These are phyloP conservation scores for Cyclopterus lumpus DNA, from an alignment of 2,797 vertebrate genomes.

Conservation along the genomic window DNA sequence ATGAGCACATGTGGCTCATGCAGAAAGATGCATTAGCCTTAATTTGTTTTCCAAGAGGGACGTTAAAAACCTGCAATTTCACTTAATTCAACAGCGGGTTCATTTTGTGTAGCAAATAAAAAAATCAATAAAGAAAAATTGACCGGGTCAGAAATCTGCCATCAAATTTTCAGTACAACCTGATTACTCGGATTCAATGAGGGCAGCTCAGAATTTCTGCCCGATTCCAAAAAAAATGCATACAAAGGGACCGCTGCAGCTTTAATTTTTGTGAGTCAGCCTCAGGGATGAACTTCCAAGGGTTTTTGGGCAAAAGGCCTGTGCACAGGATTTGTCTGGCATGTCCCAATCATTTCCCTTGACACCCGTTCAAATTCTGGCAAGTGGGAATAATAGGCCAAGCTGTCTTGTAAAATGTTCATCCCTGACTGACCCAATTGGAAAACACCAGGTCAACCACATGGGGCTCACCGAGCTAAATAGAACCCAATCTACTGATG, in stretches of 20 bases:
- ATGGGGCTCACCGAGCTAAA: slow-evolving; percentile 18
- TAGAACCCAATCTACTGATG: slow-evolving; percentile 14
- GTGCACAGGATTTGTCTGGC: slow-evolving; percentile 49
- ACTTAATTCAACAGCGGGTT: slow-evolving; percentile 44
- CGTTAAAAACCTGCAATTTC: slow-evolving; percentile 33
- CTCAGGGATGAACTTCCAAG: slow-evolving; percentile 33
- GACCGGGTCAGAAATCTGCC: slow-evolving; percentile 11
- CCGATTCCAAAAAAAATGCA: slow-evolving; percentile 20
- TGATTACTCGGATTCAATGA: slow-evolving; percentile 45
- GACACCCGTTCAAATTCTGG: slow-evolving; percentile 52
- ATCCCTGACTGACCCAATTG: slow-evolving; percentile 67
- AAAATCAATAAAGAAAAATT: slow-evolving; percentile 50
- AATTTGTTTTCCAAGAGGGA: slow-evolving; percentile 3
- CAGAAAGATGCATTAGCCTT: slow-evolving; percentile 18
- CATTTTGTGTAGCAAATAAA: slow-evolving; percentile 50
- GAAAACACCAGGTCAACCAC: slow-evolving; percentile 58
- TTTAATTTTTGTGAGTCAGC: slow-evolving; percentile 27
- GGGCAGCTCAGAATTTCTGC: slow-evolving; percentile 38
- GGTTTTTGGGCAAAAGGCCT: slow-evolving; percentile 36
- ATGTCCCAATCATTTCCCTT: slow-evolving; percentile 51
- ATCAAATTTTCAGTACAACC: slow-evolving; percentile 30
- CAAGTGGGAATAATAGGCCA: slow-evolving; percentile 42
- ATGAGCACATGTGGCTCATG: neutral
- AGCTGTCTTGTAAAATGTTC: slow-evolving; percentile 50
- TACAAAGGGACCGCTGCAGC: slow-evolving; percentile 17